A percentile compares a stretch with the other conserved stretches of the same genome.
These are phyloP conservation scores for Ondatra zibethicus DNA, from an alignment of 2,113 vertebrate species.

Conservation along the genomic window DNA sequence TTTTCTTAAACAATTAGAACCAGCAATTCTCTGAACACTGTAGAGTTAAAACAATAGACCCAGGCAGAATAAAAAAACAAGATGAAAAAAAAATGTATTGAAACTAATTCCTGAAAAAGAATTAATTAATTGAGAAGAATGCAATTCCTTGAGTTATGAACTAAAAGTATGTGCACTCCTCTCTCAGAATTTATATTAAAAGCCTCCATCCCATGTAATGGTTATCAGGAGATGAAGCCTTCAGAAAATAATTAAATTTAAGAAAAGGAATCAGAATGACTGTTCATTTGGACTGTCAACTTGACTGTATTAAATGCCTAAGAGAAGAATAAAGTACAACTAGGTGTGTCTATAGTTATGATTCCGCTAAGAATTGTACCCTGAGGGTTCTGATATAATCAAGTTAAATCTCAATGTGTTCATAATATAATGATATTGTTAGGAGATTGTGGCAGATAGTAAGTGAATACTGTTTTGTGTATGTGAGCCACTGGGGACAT, in stretches of 20 bases:
- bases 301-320: background rate
- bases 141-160: background rate
- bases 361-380: background rate
- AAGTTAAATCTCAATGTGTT: background rate
- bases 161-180: background rate
- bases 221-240: background rate
- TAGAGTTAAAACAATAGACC: background rate
- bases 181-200: background rate
- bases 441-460: background rate
- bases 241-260: background rate
- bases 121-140: background rate
- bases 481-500: background rate
- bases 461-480: background rate
- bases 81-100: background rate
- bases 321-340: background rate
- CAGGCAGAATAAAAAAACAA: background rate
- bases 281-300: background rate
- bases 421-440: background rate
- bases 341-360: background rate
- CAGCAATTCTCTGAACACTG: background rate
- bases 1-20: background rate
- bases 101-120: background rate
- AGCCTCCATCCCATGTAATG: background rate
- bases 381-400: background rate
- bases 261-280: background rate